Base-by-base conservation (phyloP, 2,113 vertebrate species). In the Limanda limanda region DNA sequence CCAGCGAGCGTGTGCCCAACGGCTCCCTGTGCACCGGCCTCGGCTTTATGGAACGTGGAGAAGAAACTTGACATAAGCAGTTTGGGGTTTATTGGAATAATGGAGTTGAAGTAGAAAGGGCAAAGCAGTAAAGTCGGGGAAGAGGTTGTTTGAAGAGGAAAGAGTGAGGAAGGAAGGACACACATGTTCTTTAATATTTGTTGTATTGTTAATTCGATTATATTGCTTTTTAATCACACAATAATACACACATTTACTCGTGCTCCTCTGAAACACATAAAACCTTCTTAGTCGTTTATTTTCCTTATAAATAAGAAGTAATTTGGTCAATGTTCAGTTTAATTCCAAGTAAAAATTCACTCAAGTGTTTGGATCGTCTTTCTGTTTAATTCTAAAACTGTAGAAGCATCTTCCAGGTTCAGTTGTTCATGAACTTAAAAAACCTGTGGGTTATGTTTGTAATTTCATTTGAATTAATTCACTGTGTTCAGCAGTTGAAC, bases 31-130 rank as follows among this genome's bases (percentile, higher is more conserved):
- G 7, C 27, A 55, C 17, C 37, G 52, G 58, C n/a, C 24, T 2
- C 20, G 40, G 47, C 25, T 55, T 14, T 45, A 64, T 35, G 25
- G 25, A 62, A 47, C 25, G 1, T 14, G 56, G 62, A 35, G 37
- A 79, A 71, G 61, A 73, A 76, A 79, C 73, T 47, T 66, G 37
- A 55, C 74, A 37, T 52, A 62, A 18, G 27, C 24, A 64, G 61
- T 48, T 20, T 31, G 40, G 24, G 24, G 23, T 23, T 68, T 31
- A 23, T 67, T 60, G 45, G 20, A 35, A 25, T 55, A 35, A 61
- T 60, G 66, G 23, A 35, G 37, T 37, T 17, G n/a, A 27, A 31
- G 1, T 7, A 52, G 25, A 56, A 70, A n/a, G 8, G 18, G 45
- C 25, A 47, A 37, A 23, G 11, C 12, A 37, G 12, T 37, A 51